Evolutionary conservation across 2,113 vertebrate species (phyloP).

Genomic region (Excalfactoria chinensis): DNA sequence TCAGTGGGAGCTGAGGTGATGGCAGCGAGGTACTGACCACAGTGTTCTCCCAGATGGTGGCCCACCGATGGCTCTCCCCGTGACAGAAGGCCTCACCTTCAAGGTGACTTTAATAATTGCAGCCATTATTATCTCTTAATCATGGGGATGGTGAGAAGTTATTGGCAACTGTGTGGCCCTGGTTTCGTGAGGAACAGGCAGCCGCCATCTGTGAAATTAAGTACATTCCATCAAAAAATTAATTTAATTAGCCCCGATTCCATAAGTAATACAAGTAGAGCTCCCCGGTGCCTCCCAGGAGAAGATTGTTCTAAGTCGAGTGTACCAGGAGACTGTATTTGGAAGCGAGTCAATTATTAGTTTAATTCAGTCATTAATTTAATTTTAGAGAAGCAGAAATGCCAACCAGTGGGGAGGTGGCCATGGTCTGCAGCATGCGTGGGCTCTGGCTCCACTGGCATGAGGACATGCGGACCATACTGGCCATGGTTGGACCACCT

Average conservation of each 20-base stretch:
- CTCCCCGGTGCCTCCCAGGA: conserved; percentile 35
- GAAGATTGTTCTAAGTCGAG: neutral
- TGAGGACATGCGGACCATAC: accelerated
- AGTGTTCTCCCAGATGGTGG: conserved; percentile 72
- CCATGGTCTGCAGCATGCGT: neutral
- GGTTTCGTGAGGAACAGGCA: conserved; percentile 67
- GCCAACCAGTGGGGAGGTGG: neutral
- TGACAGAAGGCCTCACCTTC: conserved; percentile 80
- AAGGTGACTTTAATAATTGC: conserved; percentile 90
- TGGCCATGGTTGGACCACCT: neutral
- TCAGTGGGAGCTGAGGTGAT: neutral
- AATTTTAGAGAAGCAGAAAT: conserved; percentile 22
- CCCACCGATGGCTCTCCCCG: conserved; percentile 79
- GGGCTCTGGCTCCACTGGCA: accelerated
- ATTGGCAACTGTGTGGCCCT: conserved; percentile 64
- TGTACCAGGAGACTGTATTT: conserved; percentile 22
- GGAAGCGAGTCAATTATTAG: conserved; percentile 49
- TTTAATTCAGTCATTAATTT: conserved; percentile 58
- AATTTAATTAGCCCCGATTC: conserved; percentile 85
- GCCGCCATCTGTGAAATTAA: conserved; percentile 82
- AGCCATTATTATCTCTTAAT: conserved; percentile 86
- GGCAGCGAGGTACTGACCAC: neutral
- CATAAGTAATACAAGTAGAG: conserved; percentile 69
- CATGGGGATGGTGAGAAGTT: conserved; percentile 69
- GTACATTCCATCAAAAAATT: conserved; percentile 83